Conservation (phyloP, 2,797 vertebrate genomes). For the Enoplosus armatus region DNA sequence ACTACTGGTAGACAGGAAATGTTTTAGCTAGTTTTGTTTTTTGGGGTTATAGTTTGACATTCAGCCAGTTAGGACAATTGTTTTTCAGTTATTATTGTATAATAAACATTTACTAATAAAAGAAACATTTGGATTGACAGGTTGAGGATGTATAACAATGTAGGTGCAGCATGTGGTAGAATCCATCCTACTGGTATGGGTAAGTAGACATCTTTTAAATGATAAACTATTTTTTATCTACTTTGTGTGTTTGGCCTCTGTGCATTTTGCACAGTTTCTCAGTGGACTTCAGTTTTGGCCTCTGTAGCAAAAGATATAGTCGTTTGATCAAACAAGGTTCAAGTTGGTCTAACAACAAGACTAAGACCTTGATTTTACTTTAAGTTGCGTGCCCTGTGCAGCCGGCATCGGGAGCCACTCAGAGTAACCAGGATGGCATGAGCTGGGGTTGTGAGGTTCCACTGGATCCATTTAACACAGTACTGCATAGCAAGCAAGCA, state of each 20-base stretch:
- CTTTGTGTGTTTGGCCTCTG: not conserved
- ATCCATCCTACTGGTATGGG: conserved; percentile 91
- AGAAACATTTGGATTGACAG: conserved; percentile 46
- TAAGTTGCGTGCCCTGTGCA: not conserved
- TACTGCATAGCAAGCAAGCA: not conserved
- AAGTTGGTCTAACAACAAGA: not conserved
- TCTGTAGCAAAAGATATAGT: no score
- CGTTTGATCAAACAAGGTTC: conserved; percentile 3
- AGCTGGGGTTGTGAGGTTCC: not conserved
- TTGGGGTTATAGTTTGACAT: conserved; percentile 3
- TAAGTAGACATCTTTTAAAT: conserved; percentile 61
- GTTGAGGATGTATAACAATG: conserved; percentile 84
- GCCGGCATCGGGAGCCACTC: not conserved
- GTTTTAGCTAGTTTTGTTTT: not conserved
- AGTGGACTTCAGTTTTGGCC: no score
- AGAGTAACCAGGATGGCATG: no score
- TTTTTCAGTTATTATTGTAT: not conserved
- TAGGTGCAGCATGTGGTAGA: conserved; percentile 90
- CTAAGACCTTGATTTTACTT: not conserved
- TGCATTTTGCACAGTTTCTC: no score
- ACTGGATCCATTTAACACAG: not conserved
- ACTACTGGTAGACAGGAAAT: not conserved
- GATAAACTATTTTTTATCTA: not conserved
- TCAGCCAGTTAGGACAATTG: not conserved
- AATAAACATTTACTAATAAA: not conserved